Evolutionary conservation across 1,140 invertebrate species (phyloP).

Genomic region (Magallana ariakensis): DNA sequence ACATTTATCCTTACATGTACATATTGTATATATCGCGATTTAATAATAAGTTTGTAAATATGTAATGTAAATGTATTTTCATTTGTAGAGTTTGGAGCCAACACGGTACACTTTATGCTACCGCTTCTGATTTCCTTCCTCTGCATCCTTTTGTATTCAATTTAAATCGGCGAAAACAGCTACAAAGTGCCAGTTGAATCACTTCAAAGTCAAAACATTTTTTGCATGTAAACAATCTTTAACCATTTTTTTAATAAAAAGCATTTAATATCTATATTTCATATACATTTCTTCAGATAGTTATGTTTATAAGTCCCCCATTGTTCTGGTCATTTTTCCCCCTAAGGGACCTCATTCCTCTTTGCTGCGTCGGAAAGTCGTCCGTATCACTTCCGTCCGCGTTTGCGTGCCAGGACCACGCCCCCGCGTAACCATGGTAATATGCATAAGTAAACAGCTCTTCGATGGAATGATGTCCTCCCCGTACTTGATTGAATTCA

Average conservation of each 20-base stretch:
- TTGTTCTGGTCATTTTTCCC: constrained; percentile 47
- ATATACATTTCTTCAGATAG: background rate
- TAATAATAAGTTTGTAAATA: too few species aligned
- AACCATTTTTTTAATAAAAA: too few species aligned
- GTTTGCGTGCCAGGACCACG: constrained; percentile 64
- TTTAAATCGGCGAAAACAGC: background rate
- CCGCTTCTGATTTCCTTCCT: too few species aligned
- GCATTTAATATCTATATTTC: too few species aligned
- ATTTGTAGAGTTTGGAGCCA: too few species aligned
- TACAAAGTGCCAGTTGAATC: too few species aligned
- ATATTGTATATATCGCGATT: background rate
- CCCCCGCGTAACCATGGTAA: constrained; percentile 55
- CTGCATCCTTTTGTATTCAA: background rate
- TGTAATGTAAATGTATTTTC: too few species aligned
- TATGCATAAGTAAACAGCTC: constrained; percentile 55
- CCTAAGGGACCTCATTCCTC: constrained; percentile 64
- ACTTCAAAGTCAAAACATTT: too few species aligned
- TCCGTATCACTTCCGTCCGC: constrained; percentile 73
- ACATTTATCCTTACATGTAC: too few species aligned
- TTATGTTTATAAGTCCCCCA: constrained; percentile 22
- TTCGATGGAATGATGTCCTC: constrained; percentile 48
- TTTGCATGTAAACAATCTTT: too few species aligned
- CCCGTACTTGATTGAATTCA: constrained; percentile 58
- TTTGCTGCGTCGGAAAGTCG: constrained; percentile 61
- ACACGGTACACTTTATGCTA: too few species aligned